These are phyloP conservation scores for Diploscapter pachys DNA, from an alignment of 1,140 invertebrate species.

Conservation along the genomic window DNA sequence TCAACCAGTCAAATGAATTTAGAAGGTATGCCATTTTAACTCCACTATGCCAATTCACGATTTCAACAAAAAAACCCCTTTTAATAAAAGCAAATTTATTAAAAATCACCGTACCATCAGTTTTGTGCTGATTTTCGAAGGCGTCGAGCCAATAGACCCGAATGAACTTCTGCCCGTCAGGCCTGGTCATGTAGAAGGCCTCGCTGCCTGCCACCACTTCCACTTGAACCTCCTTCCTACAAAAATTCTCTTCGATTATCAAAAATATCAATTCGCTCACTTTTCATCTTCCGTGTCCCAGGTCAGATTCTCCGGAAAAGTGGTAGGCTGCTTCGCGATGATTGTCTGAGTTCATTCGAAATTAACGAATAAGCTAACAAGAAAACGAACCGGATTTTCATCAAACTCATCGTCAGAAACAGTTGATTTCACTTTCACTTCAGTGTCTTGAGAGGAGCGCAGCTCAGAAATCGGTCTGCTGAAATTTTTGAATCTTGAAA, in stretches of 20 bases:
- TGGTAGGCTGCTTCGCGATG: slow-evolving; percentile 4
- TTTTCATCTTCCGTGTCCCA: not conserved
- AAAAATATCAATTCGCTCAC: not conserved
- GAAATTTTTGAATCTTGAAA: too few species aligned
- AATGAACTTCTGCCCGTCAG: slow-evolving; percentile 12
- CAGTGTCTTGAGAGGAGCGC: too few species aligned
- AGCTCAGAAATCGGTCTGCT: too few species aligned
- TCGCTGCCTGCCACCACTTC: slow-evolving; percentile 13
- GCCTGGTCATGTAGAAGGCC: slow-evolving; percentile 26
- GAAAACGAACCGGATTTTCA: too few species aligned
- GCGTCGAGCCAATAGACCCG: slow-evolving; percentile 41
- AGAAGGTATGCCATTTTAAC: slow-evolving; percentile 6
- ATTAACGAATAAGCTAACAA: too few species aligned
- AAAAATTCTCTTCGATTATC: too few species aligned
- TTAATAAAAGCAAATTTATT: too few species aligned
- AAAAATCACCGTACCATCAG: slow-evolving; percentile 12
- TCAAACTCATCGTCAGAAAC: too few species aligned
- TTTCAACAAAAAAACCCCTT: too few species aligned
- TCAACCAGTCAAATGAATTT: too few species aligned
- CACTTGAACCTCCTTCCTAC: not conserved
- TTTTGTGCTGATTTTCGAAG: slow-evolving; percentile 34
- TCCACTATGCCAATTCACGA: too few species aligned
- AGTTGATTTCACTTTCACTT: too few species aligned
- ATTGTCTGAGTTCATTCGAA: not conserved
- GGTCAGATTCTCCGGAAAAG: slow-evolving; percentile 13